A percentile compares a stretch with the other conserved stretches of the same genome.
Evolutionary conservation across 2,888 invertebrate species (phyloP).

Genomic region (Sceliomorpha sp.): DNA sequence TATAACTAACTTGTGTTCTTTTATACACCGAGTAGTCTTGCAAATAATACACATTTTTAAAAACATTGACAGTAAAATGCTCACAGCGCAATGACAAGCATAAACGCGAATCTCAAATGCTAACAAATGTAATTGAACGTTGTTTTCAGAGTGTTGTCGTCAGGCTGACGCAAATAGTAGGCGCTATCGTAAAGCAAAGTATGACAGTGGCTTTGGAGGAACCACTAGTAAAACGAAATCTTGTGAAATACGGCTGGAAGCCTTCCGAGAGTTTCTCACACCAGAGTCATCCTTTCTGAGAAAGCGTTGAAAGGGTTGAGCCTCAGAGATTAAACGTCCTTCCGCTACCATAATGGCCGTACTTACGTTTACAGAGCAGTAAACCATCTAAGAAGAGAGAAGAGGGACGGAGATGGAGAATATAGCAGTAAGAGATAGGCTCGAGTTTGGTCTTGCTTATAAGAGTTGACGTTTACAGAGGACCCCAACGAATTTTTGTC

Average conservation of each 20-base stretch:
- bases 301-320: constrained; percentile 57
- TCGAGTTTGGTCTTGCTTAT: constrained; percentile 10
- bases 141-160: constrained; percentile 20
- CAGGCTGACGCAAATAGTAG: constrained; percentile 16
- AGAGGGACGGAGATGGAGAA: constrained; percentile 6
- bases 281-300: constrained; percentile 29
- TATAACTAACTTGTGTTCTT: too few relatives aligned
- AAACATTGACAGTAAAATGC: too few relatives aligned
- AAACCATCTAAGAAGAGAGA: constrained; percentile 20
- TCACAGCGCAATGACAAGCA: too few relatives aligned
- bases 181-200: constrained; percentile 19
- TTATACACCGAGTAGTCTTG: too few relatives aligned
- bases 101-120: too few relatives aligned
- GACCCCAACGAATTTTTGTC: constrained; percentile 14
- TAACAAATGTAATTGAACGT: constrained; percentile 10
- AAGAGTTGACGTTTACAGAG: constrained; percentile 16
- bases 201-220: constrained; percentile 14
- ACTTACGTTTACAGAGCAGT: constrained; percentile 52
- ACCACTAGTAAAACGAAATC: constrained; percentile 26
- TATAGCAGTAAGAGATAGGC: constrained; percentile 8
- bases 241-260: constrained; percentile 15
- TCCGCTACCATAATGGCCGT: constrained; percentile 59
- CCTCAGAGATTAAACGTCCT: constrained; percentile 62
- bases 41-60: too few relatives aligned
- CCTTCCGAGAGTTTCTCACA: constrained; percentile 22